Evolutionary conservation across 2,797 vertebrate species (phyloP).

Genomic region (Ceryle rudis): DNA sequence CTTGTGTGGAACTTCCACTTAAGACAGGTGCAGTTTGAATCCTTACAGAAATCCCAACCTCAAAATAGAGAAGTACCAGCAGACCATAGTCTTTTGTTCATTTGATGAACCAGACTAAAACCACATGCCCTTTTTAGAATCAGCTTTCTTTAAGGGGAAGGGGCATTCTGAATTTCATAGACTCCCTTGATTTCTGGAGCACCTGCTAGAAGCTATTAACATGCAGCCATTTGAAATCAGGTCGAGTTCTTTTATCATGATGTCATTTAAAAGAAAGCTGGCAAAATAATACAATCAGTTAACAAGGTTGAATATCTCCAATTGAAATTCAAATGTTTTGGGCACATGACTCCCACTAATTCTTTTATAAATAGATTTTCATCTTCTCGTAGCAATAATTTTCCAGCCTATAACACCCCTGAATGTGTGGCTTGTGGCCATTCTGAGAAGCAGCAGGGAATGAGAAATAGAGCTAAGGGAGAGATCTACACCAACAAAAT

Average conservation of each 20-base stretch:
- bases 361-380: constrained; percentile 24
- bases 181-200: constrained; percentile 8
- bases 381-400: neutral
- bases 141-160: neutral
- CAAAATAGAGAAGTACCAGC: constrained; percentile 41
- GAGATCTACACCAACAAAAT: neutral
- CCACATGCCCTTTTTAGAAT: neutral
- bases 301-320: neutral
- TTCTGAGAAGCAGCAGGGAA: constrained; percentile 1
- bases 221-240: constrained; percentile 22
- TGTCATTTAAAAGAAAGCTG: constrained; percentile 35
- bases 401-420: neutral
- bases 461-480: neutral
- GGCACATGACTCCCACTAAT: neutral
- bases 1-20: constrained; percentile 17
- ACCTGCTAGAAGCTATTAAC: constrained; percentile 47
- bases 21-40: constrained; percentile 1
- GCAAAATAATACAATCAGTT: constrained; percentile 15
- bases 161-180: neutral
- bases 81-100: constrained; percentile 50
- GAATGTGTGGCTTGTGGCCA: neutral
- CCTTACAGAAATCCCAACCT: constrained; percentile 12
- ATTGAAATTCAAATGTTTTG: constrained; percentile 35
- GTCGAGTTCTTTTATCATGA: constrained; percentile 38
- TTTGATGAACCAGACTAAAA: constrained; percentile 36